These are phyloP conservation scores for Eulemur albifrons DNA, from an alignment of 2,797 vertebrate genomes.

Conservation along the genomic window DNA sequence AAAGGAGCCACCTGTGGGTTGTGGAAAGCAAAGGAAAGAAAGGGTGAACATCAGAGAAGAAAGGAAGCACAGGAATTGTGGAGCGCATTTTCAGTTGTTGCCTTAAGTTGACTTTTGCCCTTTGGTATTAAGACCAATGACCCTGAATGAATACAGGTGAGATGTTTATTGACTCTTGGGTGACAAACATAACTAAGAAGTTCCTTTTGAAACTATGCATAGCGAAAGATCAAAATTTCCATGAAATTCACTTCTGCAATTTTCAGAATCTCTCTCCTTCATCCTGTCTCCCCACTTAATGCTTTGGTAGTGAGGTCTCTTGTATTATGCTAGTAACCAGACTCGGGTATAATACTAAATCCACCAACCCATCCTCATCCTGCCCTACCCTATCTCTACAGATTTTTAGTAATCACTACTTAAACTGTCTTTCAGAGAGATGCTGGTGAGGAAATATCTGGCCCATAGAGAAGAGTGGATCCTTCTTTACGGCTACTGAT, in stretches of 20 bases:
- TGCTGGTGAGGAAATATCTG: not conserved
- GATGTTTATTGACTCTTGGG: not conserved
- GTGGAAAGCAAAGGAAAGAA: not conserved
- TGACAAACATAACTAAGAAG: not conserved
- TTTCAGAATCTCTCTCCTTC: not conserved
- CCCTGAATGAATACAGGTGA: not conserved
- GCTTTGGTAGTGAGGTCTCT: not conserved
- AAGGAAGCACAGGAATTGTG: not conserved
- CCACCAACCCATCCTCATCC: not conserved
- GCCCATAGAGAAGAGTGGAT: not conserved
- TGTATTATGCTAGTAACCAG: not conserved
- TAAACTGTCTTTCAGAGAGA: not conserved
- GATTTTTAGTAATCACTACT: not conserved
- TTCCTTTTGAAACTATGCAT: not conserved
- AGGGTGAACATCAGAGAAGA: not conserved
- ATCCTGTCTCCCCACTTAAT: not conserved
- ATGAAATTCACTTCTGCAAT: not conserved
- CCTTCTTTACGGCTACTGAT: not conserved
- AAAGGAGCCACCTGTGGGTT: not conserved
- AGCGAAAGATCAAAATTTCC: not conserved
- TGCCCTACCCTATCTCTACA: not conserved
- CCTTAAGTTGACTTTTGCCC: not conserved
- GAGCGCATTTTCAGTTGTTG: not conserved
- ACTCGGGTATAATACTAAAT: not conserved
- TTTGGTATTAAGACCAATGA: not conserved